Conservation (phyloP, 2,888 invertebrate genomes). For the Hyalella azteca region DNA sequence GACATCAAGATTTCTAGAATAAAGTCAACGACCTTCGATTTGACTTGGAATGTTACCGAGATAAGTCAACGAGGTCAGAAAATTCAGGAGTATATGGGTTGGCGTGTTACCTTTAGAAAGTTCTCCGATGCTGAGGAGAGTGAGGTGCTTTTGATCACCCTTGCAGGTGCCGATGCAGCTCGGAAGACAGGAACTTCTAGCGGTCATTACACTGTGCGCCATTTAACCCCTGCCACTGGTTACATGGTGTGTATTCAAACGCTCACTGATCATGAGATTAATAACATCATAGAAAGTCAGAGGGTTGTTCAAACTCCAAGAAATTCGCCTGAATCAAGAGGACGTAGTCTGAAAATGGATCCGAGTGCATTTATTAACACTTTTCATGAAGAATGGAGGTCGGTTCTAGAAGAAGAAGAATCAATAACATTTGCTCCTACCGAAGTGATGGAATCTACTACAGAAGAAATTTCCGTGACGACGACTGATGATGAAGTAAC, state of each 20-base stretch:
- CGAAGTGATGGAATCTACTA: neutral
- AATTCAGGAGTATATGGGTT: slow-evolving; percentile 41
- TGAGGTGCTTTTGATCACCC: slow-evolving; percentile 48
- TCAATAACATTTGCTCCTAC: neutral
- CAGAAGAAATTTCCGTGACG: neutral
- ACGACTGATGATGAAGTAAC: neutral
- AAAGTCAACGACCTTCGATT: neutral
- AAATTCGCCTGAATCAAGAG: neutral
- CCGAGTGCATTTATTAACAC: neutral
- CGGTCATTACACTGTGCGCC: slow-evolving; percentile 44
- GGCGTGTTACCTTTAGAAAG: slow-evolving; percentile 47
- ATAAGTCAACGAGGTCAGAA: slow-evolving; percentile 2
- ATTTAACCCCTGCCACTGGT: slow-evolving; percentile 44
- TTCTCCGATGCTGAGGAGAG: slow-evolving; percentile 45
- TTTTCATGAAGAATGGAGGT: slow-evolving; percentile 5
- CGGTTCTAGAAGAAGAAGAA: neutral
- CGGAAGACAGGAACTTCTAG: slow-evolving; percentile 42
- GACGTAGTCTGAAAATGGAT: neutral
- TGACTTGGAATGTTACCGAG: slow-evolving; percentile 13
- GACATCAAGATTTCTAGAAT: neutral
- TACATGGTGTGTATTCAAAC: slow-evolving; percentile 47
- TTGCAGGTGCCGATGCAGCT: slow-evolving; percentile 44
- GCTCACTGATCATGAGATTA: slow-evolving; percentile 43
- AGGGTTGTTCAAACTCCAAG: neutral
- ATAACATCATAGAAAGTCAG: slow-evolving; percentile 33